Conservation (phyloP, 2,888 invertebrate species). For the Tachina lurida region DNA sequence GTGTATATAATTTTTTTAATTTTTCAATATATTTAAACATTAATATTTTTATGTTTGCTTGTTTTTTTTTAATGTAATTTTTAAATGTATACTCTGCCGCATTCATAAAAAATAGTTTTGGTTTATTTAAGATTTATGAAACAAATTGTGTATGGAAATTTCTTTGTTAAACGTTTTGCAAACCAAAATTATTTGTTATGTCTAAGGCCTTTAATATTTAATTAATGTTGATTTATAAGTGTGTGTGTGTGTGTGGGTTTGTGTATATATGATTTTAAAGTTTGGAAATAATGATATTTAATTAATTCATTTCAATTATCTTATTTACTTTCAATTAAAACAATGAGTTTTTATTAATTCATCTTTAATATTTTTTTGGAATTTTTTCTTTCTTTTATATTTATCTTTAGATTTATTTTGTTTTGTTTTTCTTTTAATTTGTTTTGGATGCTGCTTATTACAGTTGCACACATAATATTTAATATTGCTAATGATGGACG, state of each 20-base stretch:
- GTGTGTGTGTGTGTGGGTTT: constrained; percentile 33
- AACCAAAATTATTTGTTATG: no score
- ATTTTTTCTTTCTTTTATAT: constrained; percentile 33
- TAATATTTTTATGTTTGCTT: constrained; percentile 66
- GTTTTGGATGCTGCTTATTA: constrained; percentile 44
- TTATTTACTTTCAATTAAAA: constrained; percentile 65
- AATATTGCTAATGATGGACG: constrained; percentile 62
- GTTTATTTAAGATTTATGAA: no score
- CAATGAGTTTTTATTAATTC: constrained; percentile 61
- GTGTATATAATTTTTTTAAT: constrained; percentile 30
- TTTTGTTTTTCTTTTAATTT: constrained; percentile 10
- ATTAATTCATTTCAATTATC: constrained; percentile 33
- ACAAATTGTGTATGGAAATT: no score
- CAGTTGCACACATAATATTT: constrained; percentile 60
- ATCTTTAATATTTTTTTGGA: constrained; percentile 38
- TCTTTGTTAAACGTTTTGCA: no score
- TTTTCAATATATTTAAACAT: constrained; percentile 69
- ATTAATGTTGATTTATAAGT: constrained; percentile 65
- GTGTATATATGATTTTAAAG: background rate
- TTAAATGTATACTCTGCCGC: constrained; percentile 46
- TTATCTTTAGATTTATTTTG: constrained; percentile 31
- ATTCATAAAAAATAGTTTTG: no score
- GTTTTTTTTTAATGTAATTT: constrained; percentile 26
- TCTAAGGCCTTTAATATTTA: constrained; percentile 10
- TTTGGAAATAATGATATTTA: constrained; percentile 56